Base-by-base conservation (phyloP, 2,113 vertebrate species). In the Tupaia tana region DNA sequence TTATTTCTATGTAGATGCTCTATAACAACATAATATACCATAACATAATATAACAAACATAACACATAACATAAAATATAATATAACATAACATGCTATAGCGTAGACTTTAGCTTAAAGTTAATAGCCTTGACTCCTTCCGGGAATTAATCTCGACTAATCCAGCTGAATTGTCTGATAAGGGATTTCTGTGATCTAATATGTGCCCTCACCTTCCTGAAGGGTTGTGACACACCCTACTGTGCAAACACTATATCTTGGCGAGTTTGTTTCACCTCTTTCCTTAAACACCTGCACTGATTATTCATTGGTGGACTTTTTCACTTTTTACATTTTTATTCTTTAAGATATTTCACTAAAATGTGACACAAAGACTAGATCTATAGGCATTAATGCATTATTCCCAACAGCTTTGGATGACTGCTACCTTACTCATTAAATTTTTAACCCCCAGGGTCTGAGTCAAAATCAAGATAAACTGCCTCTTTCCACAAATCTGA, bases 401-500 rank as follows among this genome's bases (percentile, higher is more conserved):
- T 79, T 89, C 71, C 75, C 63, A 94, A 81, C 20, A 71, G 27
- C 22, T 79, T 54, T 43, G 27, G 61, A 71, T 87, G 93, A 86
- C 81, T 86, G 9, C 27, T 93, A 70, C 56, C 43, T 80, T 95
- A 54, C 59, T 95, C 92, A 86, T 2, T 86, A 80, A 29, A 77
- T 91, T 79, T 56, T 89, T 64, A 91, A 82, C 84, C 61, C 27
- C 71, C 66, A 63, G 24, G 84, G 61, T 19, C 93, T 86, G 91
- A 86, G 20, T 97, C 93, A 94, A 95, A 86, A 66, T 64, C 81
- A 84, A 96, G 70, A 74, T 61, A 83, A 88, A 89, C 9, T 3
- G 25, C 52, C 83, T 94, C 69, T 63, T 43, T 27, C 14, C 24
- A 67, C 56, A 91, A 74, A 64, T 89, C 63, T 81, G 66, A 79